phyloP scores from a whole-genome alignment of 2,888 invertebrate genomes.

The Melieria picta region DNA sequence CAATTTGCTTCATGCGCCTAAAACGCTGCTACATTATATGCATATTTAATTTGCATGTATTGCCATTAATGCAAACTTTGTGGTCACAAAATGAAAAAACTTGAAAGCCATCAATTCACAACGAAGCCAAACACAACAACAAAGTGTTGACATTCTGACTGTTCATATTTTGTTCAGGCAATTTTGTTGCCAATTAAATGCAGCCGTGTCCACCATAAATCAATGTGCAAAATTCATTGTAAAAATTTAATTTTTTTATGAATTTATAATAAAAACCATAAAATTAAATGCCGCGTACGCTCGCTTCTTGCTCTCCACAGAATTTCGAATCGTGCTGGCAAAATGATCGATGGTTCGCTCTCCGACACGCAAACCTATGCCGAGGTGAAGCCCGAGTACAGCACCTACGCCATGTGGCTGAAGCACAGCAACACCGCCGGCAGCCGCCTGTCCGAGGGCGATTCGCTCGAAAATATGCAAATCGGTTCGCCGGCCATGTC shows the following conservation, averaged over 20 bases:
- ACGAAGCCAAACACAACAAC: too few relatives aligned
- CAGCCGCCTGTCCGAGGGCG: slow-evolving; percentile 86
- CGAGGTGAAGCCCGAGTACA: slow-evolving; percentile 80
- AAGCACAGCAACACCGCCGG: slow-evolving; percentile 86
- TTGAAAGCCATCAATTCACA: too few relatives aligned
- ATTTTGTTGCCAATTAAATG: too few relatives aligned
- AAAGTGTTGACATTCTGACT: too few relatives aligned
- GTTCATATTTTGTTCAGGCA: too few relatives aligned
- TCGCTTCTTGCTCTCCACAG: slow-evolving; percentile 38
- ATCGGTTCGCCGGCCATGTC: slow-evolving; percentile 74
- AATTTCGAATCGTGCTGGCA: slow-evolving; percentile 61
- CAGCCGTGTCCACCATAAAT: too few relatives aligned
- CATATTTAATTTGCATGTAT: too few relatives aligned
- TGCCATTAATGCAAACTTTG: too few relatives aligned
- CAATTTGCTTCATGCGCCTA: too few relatives aligned
- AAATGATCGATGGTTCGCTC: slow-evolving; percentile 81
- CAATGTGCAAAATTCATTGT: neutral
- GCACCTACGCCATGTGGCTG: slow-evolving; percentile 87
- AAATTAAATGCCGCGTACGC: too few relatives aligned
- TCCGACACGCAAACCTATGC: slow-evolving; percentile 85
- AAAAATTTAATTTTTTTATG: neutral
- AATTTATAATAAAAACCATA: neutral
- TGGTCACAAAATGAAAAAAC: too few relatives aligned
- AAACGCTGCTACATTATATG: too few relatives aligned
- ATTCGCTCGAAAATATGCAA: slow-evolving; percentile 85